Evolutionary conservation across 2,888 invertebrate species (phyloP).

Genomic region (Temnothorax ravouxi): DNA sequence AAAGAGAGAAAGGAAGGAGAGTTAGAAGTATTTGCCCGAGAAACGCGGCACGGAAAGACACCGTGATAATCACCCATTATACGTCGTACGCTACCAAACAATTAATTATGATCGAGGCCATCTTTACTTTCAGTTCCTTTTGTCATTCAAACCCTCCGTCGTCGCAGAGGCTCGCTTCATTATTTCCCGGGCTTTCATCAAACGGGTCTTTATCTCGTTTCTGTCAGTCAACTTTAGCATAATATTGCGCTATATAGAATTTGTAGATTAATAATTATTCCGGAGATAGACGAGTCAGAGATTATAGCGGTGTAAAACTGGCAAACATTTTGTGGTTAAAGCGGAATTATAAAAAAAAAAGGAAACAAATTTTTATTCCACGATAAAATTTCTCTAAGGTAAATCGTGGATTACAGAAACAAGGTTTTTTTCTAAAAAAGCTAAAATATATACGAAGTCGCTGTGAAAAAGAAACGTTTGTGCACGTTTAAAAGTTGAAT

Average conservation of each 20-base stretch:
- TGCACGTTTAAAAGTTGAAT: not conserved
- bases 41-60: not conserved
- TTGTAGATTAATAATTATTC: constrained; percentile 30
- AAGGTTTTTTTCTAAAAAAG: not conserved
- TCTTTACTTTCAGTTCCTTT: constrained; percentile 27
- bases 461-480: not conserved
- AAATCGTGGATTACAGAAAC: not conserved
- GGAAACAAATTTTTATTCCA: constrained; percentile 3
- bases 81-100: constrained; percentile 21
- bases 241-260: not conserved
- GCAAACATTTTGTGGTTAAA: constrained; percentile 1
- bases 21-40: constrained; percentile 3
- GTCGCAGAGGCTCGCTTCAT: not conserved
- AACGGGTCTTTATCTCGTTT: constrained; percentile 41
- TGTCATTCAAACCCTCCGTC: not conserved
- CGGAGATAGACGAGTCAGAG: not conserved
- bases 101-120: constrained; percentile 55
- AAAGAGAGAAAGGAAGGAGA: not conserved
- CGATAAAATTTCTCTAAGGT: not conserved
- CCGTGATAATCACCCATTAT: constrained; percentile 25
- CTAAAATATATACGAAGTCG: not conserved
- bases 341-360: not conserved
- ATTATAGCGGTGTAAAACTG: not conserved
- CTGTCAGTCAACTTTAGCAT: not conserved
- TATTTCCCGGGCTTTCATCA: constrained; percentile 19